These are phyloP conservation scores for Pelodiscus sinensis DNA, from an alignment of 2,113 vertebrate species.

Conservation along the genomic window DNA sequence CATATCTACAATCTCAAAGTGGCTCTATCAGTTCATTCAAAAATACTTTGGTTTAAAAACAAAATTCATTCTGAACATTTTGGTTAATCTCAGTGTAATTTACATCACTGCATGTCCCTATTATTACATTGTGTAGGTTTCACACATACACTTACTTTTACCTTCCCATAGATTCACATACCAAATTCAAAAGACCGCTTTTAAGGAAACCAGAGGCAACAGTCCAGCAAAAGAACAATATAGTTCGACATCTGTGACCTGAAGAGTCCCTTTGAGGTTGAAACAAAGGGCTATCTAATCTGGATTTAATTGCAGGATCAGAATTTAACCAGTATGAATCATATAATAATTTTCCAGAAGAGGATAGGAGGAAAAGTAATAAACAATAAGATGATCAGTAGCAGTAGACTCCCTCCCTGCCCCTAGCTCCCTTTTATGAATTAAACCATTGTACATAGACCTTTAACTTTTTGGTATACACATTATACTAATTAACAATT, in stretches of 20 bases:
- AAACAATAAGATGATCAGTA: neutral
- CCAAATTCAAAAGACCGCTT: neutral
- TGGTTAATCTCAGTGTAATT: neutral
- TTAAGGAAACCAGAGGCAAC: neutral
- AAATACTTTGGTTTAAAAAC: neutral
- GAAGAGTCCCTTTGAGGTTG: neutral
- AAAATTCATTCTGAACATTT: constrained; percentile 20
- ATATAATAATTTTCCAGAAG: neutral
- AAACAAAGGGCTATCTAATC: neutral
- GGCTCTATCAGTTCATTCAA: constrained; percentile 18
- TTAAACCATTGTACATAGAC: neutral
- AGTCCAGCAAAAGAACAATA: neutral
- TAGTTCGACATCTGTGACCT: neutral
- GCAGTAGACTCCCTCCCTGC: neutral
- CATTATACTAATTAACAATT: neutral
- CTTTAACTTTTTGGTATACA: neutral
- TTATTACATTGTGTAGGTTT: neutral
- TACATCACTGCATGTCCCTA: neutral
- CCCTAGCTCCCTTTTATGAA: neutral
- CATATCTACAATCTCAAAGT: neutral
- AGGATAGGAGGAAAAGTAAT: neutral
- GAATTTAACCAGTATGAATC: neutral
- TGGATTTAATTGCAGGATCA: neutral
- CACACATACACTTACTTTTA: neutral
- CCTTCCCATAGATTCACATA: neutral